Conservation (phyloP, 2,888 invertebrate genomes). For the Nomada ruficornis region DNA sequence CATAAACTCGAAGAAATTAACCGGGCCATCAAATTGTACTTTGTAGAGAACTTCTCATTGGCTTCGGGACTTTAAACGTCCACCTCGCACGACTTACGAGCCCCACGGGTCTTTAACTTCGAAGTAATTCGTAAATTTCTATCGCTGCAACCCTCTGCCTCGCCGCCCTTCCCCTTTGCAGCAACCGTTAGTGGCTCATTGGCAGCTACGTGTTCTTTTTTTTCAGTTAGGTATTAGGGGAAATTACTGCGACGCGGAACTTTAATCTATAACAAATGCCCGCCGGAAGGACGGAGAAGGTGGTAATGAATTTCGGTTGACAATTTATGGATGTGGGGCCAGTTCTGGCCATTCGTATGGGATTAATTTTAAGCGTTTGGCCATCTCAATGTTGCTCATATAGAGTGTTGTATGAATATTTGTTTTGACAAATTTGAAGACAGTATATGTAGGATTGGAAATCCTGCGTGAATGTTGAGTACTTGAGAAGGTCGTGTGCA, state of each 20-base stretch:
- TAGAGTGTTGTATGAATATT: neutral
- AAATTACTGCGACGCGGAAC: constrained; percentile 36
- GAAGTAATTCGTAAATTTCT: constrained; percentile 64
- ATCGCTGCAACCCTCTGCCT: constrained; percentile 15
- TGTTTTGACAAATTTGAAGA: neutral
- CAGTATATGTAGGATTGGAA: no score
- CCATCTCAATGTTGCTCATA: neutral
- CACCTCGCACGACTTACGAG: constrained; percentile 62
- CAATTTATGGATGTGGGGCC: constrained; percentile 2
- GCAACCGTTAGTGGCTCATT: neutral
- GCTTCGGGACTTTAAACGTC: constrained; percentile 69
- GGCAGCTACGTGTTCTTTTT: constrained; percentile 11
- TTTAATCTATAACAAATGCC: constrained; percentile 35
- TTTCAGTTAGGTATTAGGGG: constrained; percentile 16
- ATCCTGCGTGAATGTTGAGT: no score
- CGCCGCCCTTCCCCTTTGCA: neutral
- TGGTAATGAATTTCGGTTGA: constrained; percentile 24
- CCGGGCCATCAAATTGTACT: constrained; percentile 71
- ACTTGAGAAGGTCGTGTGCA: no score
- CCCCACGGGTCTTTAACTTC: constrained; percentile 61
- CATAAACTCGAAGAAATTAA: constrained; percentile 73
- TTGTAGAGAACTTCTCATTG: constrained; percentile 68
- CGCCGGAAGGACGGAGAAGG: neutral
- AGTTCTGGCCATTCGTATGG: constrained; percentile 4
- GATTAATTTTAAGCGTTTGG: neutral